Evolutionary conservation across 2,888 invertebrate species (phyloP), one percentile per base, ranked within the genome.

Genomic region (Pemphredon lugubris): DNA sequence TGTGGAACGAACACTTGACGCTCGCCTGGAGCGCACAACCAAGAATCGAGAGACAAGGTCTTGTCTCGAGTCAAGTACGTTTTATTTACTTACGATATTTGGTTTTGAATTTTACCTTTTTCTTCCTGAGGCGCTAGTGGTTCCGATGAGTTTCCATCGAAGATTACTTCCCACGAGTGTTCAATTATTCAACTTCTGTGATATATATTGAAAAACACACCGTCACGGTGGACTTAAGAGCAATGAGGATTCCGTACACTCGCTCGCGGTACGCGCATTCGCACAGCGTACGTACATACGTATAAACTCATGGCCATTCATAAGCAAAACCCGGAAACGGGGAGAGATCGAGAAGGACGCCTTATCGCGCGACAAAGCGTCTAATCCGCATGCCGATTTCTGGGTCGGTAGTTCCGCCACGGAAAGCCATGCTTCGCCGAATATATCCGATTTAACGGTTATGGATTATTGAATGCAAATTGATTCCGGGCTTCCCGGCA

Each of bases 321-420:
- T 81, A 80, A 74, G 73, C 75, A 74, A 76, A 81, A n/a, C n/a
- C 73, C 70, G 69, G 75, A 60, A 61, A 50, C 30, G 55, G 34
- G 42, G 53, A 34, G 37, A 40, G 23, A 32, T 18, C 14, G 40
- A 57, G 61, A 44, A 51, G 65, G 73, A 45, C 45, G 70, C 66
- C 73, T 66, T 74, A 54, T 48, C 64, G 65, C 48, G 58, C 78
- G 77, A 81, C 83, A 83, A 83, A 82, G 81, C 81, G 71, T 76
- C 82, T 81, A 84, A 84, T 84, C 81, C 81, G 73, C 59, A 77
- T 75, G 57, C 74, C 76, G 74, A 71, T 82, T 81, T 75, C 75
- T 78, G 55, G 73, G 51, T 63, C 60, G 63, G 45, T 57, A 53
- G 47, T 68, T 75, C 61, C 51, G 42, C 53, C 45, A 59, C 16